phyloP scores from a whole-genome alignment of 2,113 vertebrate genomes.

The Meriones unguiculatus region DNA sequence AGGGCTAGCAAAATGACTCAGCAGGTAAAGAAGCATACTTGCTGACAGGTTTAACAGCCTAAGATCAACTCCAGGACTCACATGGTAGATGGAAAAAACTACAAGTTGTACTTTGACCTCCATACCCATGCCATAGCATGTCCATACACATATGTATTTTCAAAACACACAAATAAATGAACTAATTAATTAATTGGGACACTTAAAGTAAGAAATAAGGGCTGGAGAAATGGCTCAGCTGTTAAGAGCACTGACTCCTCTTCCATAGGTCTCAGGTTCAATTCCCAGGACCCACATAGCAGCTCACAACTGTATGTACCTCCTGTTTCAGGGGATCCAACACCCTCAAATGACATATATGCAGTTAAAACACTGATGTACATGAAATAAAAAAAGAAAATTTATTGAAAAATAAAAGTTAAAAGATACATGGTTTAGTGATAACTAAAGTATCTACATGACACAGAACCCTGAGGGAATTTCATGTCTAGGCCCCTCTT shows the following conservation, averaged over 20 bases:
- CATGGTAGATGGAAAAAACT: neutral
- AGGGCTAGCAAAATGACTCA: neutral
- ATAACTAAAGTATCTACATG: conserved; percentile 19
- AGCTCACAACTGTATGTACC: too few species aligned
- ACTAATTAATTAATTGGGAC: neutral
- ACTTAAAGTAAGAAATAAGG: neutral
- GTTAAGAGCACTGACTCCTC: too few species aligned
- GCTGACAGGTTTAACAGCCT: neutral
- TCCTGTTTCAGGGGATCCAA: too few species aligned
- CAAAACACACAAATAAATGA: neutral
- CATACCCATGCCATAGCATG: neutral
- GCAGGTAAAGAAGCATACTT: neutral
- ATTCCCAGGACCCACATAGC: too few species aligned
- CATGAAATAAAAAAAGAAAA: too few species aligned
- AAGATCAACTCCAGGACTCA: neutral
- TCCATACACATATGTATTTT: too few species aligned
- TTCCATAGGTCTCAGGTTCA: too few species aligned
- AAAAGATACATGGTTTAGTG: neutral
- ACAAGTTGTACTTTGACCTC: neutral
- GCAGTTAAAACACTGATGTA: too few species aligned
- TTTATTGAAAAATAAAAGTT: neutral
- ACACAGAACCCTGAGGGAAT: neutral
- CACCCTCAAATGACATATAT: too few species aligned
- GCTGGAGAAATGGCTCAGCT: too few species aligned
- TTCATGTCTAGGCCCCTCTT: conserved; percentile 35